Conservation (phyloP, 1,140 invertebrate species). For the Notospermus geniculatus region DNA sequence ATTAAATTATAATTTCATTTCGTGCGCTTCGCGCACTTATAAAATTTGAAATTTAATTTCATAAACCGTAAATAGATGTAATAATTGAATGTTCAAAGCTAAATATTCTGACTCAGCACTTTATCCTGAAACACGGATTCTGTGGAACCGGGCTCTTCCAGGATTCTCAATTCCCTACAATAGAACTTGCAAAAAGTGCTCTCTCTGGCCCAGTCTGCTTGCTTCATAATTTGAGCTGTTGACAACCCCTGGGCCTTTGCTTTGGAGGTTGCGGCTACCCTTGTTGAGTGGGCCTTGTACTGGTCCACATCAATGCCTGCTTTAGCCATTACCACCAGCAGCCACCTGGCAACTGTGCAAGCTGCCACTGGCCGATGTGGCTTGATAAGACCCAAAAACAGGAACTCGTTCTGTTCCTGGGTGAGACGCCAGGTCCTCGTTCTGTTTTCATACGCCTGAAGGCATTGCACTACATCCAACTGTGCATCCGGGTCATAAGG, state of each 20-base stretch:
- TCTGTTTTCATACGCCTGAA: not conserved
- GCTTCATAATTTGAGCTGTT: constrained; percentile 1
- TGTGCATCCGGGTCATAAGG: not conserved
- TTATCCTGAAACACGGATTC: no score
- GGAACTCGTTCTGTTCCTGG: not conserved
- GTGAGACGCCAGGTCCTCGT: not conserved
- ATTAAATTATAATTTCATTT: constrained; percentile 16
- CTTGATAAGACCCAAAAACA: not conserved
- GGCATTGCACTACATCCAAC: constrained; percentile 1
- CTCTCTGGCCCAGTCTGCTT: constrained; percentile 14
- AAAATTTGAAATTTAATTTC: constrained; percentile 17
- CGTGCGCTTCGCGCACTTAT: constrained; percentile 13
- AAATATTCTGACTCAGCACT: not conserved
- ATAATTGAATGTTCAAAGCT: constrained; percentile 19
- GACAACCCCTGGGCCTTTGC: not conserved
- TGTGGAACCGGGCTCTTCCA: not conserved
- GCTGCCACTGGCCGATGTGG: not conserved
- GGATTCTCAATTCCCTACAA: not conserved
- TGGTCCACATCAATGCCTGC: not conserved
- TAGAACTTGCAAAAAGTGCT: constrained; percentile 15
- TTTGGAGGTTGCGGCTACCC: constrained; percentile 1
- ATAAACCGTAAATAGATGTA: constrained; percentile 18
- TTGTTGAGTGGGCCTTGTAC: constrained; percentile 7
- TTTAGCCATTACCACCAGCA: not conserved
- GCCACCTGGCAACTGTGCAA: constrained; percentile 10